A percentile compares a stretch with the other conserved stretches of the same genome.
These are phyloP conservation scores for Tachysurus vachellii DNA, from an alignment of 2,113 vertebrate species.

Conservation along the genomic window DNA sequence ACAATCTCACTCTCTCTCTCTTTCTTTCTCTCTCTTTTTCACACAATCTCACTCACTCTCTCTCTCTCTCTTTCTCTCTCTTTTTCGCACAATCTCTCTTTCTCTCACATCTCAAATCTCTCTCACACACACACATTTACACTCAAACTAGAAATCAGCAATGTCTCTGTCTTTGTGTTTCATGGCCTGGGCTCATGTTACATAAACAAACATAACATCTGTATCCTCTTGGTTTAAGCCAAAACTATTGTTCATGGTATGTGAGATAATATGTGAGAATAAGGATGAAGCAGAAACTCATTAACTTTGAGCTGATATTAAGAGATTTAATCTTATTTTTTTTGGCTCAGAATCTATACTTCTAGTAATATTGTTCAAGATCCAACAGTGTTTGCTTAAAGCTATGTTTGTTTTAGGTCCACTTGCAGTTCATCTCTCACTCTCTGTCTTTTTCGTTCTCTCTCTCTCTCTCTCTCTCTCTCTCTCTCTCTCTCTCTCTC, in stretches of 20 bases:
- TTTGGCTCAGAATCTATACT: slow-evolving; percentile 24
- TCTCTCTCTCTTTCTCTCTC: no score
- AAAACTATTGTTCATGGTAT: no score
- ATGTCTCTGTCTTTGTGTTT: background rate
- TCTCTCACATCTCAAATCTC: no score
- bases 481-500: slow-evolving; percentile 23
- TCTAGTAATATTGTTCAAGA: slow-evolving; percentile 35
- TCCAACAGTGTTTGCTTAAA: slow-evolving; percentile 29
- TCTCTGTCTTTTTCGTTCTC: background rate
- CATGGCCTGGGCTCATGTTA: background rate
- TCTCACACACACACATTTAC: no score
- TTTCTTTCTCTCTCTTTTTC: background rate
- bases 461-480: background rate
- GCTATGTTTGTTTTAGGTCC: slow-evolving; percentile 15
- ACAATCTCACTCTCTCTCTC: background rate
- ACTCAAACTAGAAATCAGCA: no score
- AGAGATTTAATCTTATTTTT: background rate
- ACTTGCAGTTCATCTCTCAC: slow-evolving; percentile 5
- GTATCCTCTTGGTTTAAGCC: background rate
- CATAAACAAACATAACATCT: background rate
- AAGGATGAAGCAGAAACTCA: background rate
- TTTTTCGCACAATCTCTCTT: no score
- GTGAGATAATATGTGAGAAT: background rate
- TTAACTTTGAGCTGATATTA: background rate
- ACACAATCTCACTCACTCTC: no score